These are phyloP conservation scores for Alethe diademata DNA, from an alignment of 2,113 vertebrate species.

Conservation along the genomic window DNA sequence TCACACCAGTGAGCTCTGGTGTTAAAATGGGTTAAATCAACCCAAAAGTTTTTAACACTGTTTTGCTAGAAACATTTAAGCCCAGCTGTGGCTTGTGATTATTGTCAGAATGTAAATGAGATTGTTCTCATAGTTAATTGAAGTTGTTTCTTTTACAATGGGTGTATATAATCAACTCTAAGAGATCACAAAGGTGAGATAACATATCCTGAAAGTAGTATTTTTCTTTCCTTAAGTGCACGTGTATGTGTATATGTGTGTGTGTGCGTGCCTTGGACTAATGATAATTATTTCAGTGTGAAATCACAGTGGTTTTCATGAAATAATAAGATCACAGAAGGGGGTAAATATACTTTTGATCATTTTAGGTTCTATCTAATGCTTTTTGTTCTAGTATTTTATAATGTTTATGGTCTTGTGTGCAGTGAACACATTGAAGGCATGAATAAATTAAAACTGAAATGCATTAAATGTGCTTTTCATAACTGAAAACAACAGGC, in stretches of 20 bases:
- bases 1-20: not conserved
- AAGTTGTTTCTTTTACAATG: conserved; percentile 75
- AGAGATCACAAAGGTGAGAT: conserved; percentile 74
- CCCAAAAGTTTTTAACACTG: conserved; percentile 45
- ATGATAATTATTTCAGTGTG: conserved; percentile 89
- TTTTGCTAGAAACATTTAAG: conserved; percentile 61
- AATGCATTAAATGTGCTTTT: conserved; percentile 64
- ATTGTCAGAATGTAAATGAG: conserved; percentile 72
- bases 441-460: conserved; percentile 66
- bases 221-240: conserved; percentile 61
- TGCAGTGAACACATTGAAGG: conserved; percentile 62
- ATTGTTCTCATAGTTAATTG: conserved; percentile 74
- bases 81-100: conserved; percentile 56
- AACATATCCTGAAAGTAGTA: conserved; percentile 73
- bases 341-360: conserved; percentile 84
- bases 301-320: conserved; percentile 82
- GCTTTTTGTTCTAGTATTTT: conserved; percentile 65
- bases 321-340: conserved; percentile 84
- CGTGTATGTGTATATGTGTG: conserved; percentile 38
- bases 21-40: conserved; percentile 56
- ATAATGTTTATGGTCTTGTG: conserved; percentile 56
- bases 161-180: conserved; percentile 69
- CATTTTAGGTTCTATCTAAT: conserved; percentile 77
- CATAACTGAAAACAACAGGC: conserved; percentile 62
- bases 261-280: conserved; percentile 68